Percentiles rank a stretch among this genome's conserved stretches.
Conservation (phyloP, 2,113 vertebrate species). For the Malurus elegans region DNA sequence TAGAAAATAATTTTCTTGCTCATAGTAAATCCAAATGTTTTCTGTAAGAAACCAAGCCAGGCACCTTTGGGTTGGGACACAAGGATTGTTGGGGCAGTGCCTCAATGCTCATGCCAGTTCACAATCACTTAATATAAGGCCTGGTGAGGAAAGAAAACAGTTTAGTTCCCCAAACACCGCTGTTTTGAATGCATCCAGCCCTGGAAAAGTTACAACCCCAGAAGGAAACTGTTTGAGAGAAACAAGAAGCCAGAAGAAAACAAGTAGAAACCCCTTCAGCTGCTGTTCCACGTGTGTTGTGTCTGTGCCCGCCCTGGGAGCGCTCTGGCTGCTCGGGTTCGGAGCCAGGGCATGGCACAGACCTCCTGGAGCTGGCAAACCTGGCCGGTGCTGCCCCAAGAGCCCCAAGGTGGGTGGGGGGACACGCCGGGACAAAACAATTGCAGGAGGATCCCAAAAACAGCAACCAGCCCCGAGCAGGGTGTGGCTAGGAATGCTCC, state of each 20-base stretch:
- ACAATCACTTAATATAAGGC: not conserved
- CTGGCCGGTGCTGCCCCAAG: fast-evolving
- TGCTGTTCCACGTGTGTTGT: not conserved
- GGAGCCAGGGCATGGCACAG: not conserved
- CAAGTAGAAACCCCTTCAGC: not conserved
- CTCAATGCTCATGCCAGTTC: not conserved
- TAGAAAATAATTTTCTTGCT: not conserved
- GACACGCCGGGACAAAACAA: fast-evolving
- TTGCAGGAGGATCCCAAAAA: not conserved
- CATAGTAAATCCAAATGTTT: not conserved
- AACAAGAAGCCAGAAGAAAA: not conserved
- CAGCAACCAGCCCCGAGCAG: not conserved
- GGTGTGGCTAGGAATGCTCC: not conserved
- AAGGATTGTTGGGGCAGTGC: not conserved
- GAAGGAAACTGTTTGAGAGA: not conserved
- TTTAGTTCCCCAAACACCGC: fast-evolving
- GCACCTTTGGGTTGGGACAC: not conserved
- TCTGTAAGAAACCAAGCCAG: not conserved
- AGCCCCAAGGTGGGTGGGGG: fast-evolving
- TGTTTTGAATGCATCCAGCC: not conserved
- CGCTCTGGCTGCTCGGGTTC: fast-evolving
- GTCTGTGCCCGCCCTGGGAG: not conserved
- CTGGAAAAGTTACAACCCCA: not conserved
- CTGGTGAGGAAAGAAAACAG: not conserved
- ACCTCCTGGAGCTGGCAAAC: not conserved